Conservation (phyloP, 2,888 invertebrate genomes). For the Xestia xanthographa region DNA sequence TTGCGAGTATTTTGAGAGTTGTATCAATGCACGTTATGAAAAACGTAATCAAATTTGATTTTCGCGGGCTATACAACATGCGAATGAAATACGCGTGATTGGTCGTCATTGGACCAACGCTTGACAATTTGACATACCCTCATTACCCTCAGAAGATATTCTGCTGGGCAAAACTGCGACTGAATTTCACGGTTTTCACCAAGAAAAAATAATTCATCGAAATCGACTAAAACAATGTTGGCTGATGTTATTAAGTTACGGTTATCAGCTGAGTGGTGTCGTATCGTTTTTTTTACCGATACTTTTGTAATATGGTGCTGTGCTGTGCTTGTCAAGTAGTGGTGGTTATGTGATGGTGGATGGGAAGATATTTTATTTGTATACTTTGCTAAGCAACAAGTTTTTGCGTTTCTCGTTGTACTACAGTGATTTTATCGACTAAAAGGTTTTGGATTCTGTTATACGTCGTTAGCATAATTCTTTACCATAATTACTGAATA, state of each 20-base stretch:
- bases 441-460: constrained; percentile 52
- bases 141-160: neutral
- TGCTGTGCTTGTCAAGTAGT: constrained; percentile 55
- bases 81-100: neutral
- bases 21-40: no score
- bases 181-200: no score
- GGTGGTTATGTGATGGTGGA: constrained; percentile 71
- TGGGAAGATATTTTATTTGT: constrained; percentile 66
- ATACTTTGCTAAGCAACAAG: constrained; percentile 65
- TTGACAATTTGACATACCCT: no score
- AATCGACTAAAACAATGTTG: constrained; percentile 28
- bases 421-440: constrained; percentile 41
- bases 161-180: neutral
- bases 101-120: neutral
- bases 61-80: neutral
- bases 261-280: constrained; percentile 28
- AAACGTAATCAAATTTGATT: neutral
- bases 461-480: constrained; percentile 38
- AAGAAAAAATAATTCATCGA: no score
- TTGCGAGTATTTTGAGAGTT: neutral
- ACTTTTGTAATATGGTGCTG: constrained; percentile 38
- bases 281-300: constrained; percentile 40
- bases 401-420: constrained; percentile 64
- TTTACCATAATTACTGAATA: constrained; percentile 41
- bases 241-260: neutral